Conservation (phyloP, 1,140 invertebrate species). For the Hydropsyche tenuis region DNA sequence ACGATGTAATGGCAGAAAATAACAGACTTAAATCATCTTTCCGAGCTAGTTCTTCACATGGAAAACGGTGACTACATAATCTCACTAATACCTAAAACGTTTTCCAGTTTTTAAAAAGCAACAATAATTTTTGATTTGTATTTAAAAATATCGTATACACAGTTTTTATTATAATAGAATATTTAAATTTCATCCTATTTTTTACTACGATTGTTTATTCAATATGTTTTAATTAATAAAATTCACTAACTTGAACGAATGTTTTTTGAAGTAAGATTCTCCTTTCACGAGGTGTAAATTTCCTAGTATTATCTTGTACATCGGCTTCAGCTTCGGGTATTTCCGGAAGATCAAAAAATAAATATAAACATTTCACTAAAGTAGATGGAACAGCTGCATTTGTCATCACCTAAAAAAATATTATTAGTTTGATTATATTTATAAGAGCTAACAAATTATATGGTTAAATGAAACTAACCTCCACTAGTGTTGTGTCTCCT, state of each 20-base stretch:
- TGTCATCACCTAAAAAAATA: slow-evolving; percentile 83
- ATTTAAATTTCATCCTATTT: slow-evolving; percentile 1
- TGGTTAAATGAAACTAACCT: slow-evolving; percentile 23
- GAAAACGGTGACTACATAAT: slow-evolving; percentile 88
- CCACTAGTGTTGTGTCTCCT: slow-evolving; percentile 78
- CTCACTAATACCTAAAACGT: slow-evolving; percentile 82
- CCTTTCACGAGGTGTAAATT: slow-evolving; percentile 90
- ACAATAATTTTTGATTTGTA: slow-evolving; percentile 39
- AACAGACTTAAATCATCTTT: slow-evolving; percentile 96
- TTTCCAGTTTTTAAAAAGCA: not conserved
- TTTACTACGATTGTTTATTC: slow-evolving; percentile 27
- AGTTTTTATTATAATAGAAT: not conserved
- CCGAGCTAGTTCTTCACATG: slow-evolving; percentile 93
- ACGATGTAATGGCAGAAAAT: slow-evolving; percentile 96
- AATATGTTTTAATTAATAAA: slow-evolving; percentile 33
- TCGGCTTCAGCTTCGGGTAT: slow-evolving; percentile 83
- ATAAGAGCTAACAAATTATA: not conserved
- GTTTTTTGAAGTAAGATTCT: slow-evolving; percentile 94
- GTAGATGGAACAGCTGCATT: slow-evolving; percentile 95
- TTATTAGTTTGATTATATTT: too few species aligned
- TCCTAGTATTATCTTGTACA: slow-evolving; percentile 74
- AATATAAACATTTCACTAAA: slow-evolving; percentile 96
- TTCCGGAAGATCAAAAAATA: slow-evolving; percentile 97
- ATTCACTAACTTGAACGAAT: slow-evolving; percentile 83
- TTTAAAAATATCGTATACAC: slow-evolving; percentile 1